Evolutionary conservation across 64 coral and sea anemone species (phyloP).

Genomic region (Stichodactyla helianthus): DNA sequence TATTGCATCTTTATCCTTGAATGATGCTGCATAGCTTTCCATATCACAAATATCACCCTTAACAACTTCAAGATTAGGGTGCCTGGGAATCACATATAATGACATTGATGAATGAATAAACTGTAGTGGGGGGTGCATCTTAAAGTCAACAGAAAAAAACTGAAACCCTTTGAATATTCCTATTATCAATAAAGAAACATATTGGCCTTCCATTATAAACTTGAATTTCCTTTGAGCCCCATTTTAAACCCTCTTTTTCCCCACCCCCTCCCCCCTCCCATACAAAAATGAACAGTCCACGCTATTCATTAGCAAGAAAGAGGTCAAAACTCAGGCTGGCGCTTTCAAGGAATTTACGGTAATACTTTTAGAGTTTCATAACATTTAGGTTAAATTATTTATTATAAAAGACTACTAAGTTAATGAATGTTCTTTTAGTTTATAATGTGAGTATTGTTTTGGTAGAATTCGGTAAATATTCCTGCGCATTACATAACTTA

Average conservation of each 20-base stretch:
- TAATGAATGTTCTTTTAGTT: not conserved
- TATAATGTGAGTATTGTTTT: too few species aligned
- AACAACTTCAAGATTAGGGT: slow-evolving; percentile 59
- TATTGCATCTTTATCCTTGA: slow-evolving; percentile 92
- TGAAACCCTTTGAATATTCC: too few species aligned
- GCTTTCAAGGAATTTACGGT: not conserved
- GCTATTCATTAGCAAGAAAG: too few species aligned
- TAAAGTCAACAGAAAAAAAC: too few species aligned
- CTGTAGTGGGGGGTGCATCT: too few species aligned
- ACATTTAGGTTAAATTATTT: not conserved
- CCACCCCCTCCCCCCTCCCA: not conserved
- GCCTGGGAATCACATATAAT: slow-evolving; percentile 29
- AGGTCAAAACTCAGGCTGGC: not conserved
- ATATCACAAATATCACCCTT: slow-evolving; percentile 77
- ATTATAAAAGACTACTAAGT: not conserved
- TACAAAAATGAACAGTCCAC: too few species aligned
- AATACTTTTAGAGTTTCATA: not conserved
- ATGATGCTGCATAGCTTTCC: slow-evolving; percentile 66
- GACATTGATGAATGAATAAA: too few species aligned
- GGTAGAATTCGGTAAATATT: not conserved
- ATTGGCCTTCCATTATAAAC: too few species aligned
- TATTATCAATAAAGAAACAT: too few species aligned
- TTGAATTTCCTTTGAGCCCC: too few species aligned
- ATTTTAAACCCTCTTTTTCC: too few species aligned
- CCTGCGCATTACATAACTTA: not conserved